Conservation (phyloP, 1,140 invertebrate genomes). For the Drosophila sp. region DNA sequence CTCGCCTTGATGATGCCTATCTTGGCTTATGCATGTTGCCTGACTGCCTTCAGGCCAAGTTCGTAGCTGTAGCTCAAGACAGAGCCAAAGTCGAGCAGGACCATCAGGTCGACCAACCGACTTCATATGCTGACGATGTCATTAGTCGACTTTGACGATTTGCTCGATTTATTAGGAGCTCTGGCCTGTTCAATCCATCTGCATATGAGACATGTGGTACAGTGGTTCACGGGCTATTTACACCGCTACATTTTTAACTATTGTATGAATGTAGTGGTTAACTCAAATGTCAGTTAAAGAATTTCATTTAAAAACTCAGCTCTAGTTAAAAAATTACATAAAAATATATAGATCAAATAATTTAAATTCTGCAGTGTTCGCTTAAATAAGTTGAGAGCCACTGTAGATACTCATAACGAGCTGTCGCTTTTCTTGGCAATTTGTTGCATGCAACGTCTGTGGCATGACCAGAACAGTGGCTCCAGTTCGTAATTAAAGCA, state of each 20-base stretch:
- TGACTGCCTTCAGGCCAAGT: constrained; percentile 31
- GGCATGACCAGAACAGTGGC: neutral
- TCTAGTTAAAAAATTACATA: neutral
- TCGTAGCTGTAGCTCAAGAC: constrained; percentile 17
- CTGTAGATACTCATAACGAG: neutral
- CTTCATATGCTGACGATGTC: constrained; percentile 67
- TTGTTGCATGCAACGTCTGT: constrained; percentile 49
- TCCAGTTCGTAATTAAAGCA: constrained; percentile 38
- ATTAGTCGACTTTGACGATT: constrained; percentile 62
- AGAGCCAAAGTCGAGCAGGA: neutral
- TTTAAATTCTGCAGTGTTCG: too few relatives aligned
- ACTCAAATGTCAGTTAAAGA: too few relatives aligned
- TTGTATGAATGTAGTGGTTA: too few relatives aligned
- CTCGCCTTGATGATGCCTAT: constrained; percentile 77
- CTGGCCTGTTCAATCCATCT: constrained; percentile 35
- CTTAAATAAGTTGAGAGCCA: too few relatives aligned
- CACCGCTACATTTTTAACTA: too few relatives aligned
- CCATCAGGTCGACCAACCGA: constrained; percentile 44
- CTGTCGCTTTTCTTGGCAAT: constrained; percentile 38
- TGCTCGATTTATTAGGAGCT: constrained; percentile 71
- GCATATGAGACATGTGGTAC: neutral
- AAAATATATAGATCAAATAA: neutral
- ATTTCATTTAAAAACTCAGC: too few relatives aligned
- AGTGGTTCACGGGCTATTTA: neutral
- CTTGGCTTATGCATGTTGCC: constrained; percentile 74